Percentiles rank a stretch among this genome's conserved stretches.
Evolutionary conservation across 2,888 invertebrate genomes (phyloP).

Genomic region (Alcis repandata): DNA sequence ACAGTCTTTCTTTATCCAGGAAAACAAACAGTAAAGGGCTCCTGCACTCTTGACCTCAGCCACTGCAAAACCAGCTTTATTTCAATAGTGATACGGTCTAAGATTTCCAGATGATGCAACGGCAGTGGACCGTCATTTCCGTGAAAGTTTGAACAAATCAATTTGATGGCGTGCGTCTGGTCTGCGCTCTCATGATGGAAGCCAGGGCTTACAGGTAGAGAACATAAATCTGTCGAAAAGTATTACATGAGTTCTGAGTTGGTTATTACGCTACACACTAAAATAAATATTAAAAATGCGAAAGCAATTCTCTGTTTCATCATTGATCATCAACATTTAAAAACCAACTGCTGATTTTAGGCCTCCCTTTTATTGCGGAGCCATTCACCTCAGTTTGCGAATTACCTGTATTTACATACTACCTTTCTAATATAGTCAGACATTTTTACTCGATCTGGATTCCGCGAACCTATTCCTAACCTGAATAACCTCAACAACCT

Average conservation of each 20-base stretch:
- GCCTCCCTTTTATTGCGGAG: no score
- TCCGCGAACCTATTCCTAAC: no score
- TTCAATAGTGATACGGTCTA: slow-evolving; percentile 12
- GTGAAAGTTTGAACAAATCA: slow-evolving; percentile 46
- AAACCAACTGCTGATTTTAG: no score
- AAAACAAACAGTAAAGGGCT: slow-evolving; percentile 52
- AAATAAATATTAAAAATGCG: no score
- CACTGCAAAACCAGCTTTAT: slow-evolving; percentile 24
- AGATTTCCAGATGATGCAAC: slow-evolving; percentile 11
- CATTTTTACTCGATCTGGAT: no score
- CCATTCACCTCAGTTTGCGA: no score
- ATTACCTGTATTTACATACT: no score
- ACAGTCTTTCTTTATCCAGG: slow-evolving; percentile 27
- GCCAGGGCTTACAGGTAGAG: slow-evolving; percentile 19
- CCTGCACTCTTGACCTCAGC: slow-evolving; percentile 15
- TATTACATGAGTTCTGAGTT: background rate
- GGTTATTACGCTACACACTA: background rate
- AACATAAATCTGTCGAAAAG: slow-evolving; percentile 1
- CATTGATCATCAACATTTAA: no score
- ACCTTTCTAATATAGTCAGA: no score
- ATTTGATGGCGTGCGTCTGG: slow-evolving; percentile 37
- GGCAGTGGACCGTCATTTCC: slow-evolving; percentile 31
- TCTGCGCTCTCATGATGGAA: slow-evolving; percentile 14
- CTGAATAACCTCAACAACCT: no score
- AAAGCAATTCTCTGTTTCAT: no score